Evolutionary conservation across 2,113 vertebrate species (phyloP).

Genomic region (rabbit (Oryctolagus cuniculus)): mOryCun1.1 NC_091434.1:18857501-18858000

Average conservation of each 20-base stretch:
- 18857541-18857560: no score
- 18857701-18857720: no score
- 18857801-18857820: background rate
- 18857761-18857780: slow-evolving; percentile 11
- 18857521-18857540: no score
- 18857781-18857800: background rate
- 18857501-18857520: no score
- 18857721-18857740: background rate
- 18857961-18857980: background rate
- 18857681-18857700: no score
- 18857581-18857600: no score
- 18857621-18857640: no score
- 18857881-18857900: background rate
- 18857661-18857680: no score
- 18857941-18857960: background rate
- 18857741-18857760: background rate
- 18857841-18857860: background rate
- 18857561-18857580: no score
- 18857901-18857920: background rate
- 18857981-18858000: background rate
- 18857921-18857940: background rate
- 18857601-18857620: no score
- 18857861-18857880: background rate
- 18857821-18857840: background rate
- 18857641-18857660: no score